Percentiles rank a stretch among this genome's conserved stretches.
These are phyloP conservation scores for Andrena camellia DNA, from an alignment of 2,888 invertebrate genomes.

Conservation along the genomic window DNA sequence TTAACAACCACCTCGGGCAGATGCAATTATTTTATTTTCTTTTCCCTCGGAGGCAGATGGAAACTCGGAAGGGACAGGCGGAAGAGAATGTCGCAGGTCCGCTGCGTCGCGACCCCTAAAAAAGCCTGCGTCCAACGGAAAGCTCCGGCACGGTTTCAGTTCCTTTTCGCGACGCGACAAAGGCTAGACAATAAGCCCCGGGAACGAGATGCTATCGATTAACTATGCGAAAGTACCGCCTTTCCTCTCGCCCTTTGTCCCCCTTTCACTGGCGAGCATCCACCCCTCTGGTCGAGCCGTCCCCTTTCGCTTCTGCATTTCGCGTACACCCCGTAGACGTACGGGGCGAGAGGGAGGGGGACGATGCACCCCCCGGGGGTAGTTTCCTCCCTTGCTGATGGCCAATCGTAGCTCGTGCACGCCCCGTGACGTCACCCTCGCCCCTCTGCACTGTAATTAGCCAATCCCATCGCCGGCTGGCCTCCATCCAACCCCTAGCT, in stretches of 20 bases:
- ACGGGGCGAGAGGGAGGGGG: slow-evolving; percentile 8
- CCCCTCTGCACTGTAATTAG: slow-evolving; percentile 77
- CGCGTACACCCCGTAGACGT: slow-evolving; percentile 46
- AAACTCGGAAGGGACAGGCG: background rate
- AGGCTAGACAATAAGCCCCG: slow-evolving; percentile 26
- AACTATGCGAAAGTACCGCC: slow-evolving; percentile 67
- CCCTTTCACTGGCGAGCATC: slow-evolving; percentile 21
- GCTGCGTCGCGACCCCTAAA: background rate
- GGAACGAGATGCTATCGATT: slow-evolving; percentile 70
- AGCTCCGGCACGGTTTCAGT: slow-evolving; percentile 26
- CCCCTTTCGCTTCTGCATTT: slow-evolving; percentile 24
- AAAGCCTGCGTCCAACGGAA: background rate
- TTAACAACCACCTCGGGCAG: background rate
- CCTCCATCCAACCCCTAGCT: slow-evolving; percentile 53
- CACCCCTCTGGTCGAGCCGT: slow-evolving; percentile 4
- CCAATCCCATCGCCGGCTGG: slow-evolving; percentile 78
- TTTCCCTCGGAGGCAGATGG: too few relatives aligned
- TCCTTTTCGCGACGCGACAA: slow-evolving; percentile 27
- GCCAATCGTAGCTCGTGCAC: slow-evolving; percentile 79
- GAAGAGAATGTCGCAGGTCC: background rate
- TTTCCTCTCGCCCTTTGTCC: slow-evolving; percentile 48
- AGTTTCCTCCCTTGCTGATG: slow-evolving; percentile 58
- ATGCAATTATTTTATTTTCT: background rate
- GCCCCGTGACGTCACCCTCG: slow-evolving; percentile 78
- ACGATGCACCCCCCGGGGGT: slow-evolving; percentile 44